Conservation (phyloP, 1,140 invertebrate genomes). For the Drosophila simulans region DNA sequence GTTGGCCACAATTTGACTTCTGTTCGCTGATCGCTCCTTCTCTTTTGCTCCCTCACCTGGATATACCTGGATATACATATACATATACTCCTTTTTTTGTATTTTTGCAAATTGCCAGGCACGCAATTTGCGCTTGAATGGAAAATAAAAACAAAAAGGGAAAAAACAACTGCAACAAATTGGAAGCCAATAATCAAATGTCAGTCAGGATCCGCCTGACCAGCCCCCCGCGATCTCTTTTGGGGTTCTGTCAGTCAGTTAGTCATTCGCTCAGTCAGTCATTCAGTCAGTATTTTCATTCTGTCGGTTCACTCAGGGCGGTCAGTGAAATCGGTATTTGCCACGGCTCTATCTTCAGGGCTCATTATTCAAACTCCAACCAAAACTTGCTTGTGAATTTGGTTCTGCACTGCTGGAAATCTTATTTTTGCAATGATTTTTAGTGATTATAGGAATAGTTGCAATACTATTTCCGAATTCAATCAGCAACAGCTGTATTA, state of each 20-base stretch:
- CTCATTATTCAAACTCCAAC: constrained; percentile 71
- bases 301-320: constrained; percentile 41
- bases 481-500: too few relatives aligned
- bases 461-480: too few relatives aligned
- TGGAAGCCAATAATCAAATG: constrained; percentile 85
- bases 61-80: background rate
- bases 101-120: constrained; percentile 70
- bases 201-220: constrained; percentile 62
- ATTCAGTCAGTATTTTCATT: constrained; percentile 21
- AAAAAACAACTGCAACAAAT: constrained; percentile 73
- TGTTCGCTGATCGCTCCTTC: constrained; percentile 51
- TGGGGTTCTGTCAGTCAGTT: constrained; percentile 18
- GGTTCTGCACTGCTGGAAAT: constrained; percentile 5
- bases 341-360: constrained; percentile 28
- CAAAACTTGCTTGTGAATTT: constrained; percentile 6
- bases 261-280: constrained; percentile 17
- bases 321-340: constrained; percentile 19
- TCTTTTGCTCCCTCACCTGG: constrained; percentile 14
- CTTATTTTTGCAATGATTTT: background rate
- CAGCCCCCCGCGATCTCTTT: constrained; percentile 30
- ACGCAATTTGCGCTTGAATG: constrained; percentile 70
- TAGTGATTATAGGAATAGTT: background rate
- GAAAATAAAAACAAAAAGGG: constrained; percentile 27
- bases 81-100: constrained; percentile 29
- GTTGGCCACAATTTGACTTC: constrained; percentile 82